Base-by-base conservation (phyloP, 2,797 vertebrate species). In the Sebastes trivittatus region DNA sequence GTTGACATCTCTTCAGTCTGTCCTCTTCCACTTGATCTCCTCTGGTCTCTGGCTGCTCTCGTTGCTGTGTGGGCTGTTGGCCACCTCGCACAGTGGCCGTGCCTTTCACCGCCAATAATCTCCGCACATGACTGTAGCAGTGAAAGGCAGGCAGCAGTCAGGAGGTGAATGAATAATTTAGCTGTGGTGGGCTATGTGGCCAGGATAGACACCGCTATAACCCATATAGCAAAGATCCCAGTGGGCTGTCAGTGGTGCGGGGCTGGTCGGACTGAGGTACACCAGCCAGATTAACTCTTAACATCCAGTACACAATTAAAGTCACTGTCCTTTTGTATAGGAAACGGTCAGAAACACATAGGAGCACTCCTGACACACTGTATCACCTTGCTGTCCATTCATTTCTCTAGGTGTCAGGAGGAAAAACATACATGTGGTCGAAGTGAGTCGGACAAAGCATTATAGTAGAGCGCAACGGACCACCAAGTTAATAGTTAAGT, bases 91-190 rank as follows among this genome's bases (percentile, higher is more conserved):
- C 63, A 20, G 34, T 38, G 72, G n/a, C 36, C 65, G 10, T 60
- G 23, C 55, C 23, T 58, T 16, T 58, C 23, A 16, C 55, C 13
- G 56, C 72, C 52, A 36, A 14, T 56, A 14, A 62, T 58, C 72
- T 63, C 34, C 56, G 1, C 49, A 52, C 49, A 52, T 52, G 49
- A n/a, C 49, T 52, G 68, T 8, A 32, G 64, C 64, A 22, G 29
- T 36, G 64, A 81, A 46, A 67, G 36, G 65, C 60, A 20, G 20
- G 65, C 63, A 29, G 34, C 61, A 58, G 78, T 65, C 72, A 61
- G 42, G 78, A 36, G 66, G 60, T 36, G 67, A 16, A 81, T 85
- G 69, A 88, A 88, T 88, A 59, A 85, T 86, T 88, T 42, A 88
- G 67, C 60, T 56, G 30, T 25, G 74, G 73, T 77, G 72, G 60